Conservation (phyloP, 1,140 invertebrate genomes). For the Pachypeltis micranthus region DNA sequence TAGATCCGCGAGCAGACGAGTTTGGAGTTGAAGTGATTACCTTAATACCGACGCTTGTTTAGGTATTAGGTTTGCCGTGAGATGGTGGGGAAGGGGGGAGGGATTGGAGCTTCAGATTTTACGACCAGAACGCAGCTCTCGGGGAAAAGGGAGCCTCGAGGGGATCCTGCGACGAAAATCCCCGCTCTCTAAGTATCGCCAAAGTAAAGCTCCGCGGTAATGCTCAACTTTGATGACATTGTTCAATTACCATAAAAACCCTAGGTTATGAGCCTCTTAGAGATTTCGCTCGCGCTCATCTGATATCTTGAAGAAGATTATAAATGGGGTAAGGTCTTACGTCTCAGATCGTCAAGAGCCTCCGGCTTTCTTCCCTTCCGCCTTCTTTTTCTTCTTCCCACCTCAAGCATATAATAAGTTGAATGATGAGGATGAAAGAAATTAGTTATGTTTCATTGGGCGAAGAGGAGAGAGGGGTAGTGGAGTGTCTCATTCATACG, state of each 20-base stretch:
- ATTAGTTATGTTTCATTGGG: too few relatives aligned
- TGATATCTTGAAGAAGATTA: constrained; percentile 4
- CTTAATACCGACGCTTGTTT: constrained; percentile 1
- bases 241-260: constrained; percentile 17
- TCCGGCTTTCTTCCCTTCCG: background rate
- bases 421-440: too few relatives aligned
- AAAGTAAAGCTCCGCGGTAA: too few relatives aligned
- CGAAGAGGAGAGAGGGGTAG: too few relatives aligned
- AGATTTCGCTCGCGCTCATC: background rate
- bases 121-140: too few relatives aligned
- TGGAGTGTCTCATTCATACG: too few relatives aligned
- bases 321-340: background rate
- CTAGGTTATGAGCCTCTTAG: constrained; percentile 1
- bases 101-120: constrained; percentile 4
- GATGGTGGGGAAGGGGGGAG: too few relatives aligned
- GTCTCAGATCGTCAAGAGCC: background rate
- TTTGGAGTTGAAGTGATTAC: constrained; percentile 9
- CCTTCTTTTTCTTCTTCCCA: background rate
- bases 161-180: background rate
- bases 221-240: constrained; percentile 11
- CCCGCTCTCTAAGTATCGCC: background rate
- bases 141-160: too few relatives aligned
- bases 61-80: background rate
- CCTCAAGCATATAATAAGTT: too few relatives aligned
- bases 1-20: too few relatives aligned